Evolutionary conservation across 2,113 vertebrate species (phyloP).

Genomic region (Zootoca vivipara): DNA sequence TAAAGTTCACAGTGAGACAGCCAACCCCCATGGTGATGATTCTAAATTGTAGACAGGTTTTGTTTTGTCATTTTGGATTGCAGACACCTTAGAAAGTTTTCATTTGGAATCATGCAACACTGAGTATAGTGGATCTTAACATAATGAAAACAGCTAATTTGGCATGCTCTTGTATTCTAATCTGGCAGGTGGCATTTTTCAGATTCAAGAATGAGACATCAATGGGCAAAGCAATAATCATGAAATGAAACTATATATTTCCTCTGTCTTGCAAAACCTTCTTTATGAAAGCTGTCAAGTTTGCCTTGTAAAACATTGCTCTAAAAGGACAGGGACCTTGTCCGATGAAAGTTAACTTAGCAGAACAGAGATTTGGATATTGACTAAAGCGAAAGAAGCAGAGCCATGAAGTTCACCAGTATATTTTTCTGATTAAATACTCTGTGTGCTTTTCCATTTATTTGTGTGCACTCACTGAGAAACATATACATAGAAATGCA

Average conservation of each 20-base stretch:
- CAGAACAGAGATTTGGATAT: background rate
- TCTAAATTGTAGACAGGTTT: background rate
- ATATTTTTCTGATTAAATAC: background rate
- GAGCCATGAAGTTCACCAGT: background rate
- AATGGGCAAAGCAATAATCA: background rate
- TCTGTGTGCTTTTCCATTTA: background rate
- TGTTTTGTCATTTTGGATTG: background rate
- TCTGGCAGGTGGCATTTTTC: background rate
- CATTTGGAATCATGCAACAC: background rate
- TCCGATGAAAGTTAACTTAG: background rate
- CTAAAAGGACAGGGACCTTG: background rate
- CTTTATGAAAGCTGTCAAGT: slow-evolving; percentile 1
- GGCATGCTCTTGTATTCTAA: background rate
- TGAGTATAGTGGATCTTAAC: background rate
- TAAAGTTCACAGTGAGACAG: background rate
- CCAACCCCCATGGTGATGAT: background rate
- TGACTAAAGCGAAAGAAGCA: background rate
- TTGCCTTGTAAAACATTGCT: background rate
- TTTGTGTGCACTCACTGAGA: background rate
- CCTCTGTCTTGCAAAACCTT: background rate
- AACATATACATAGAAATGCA: background rate
- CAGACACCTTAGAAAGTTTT: background rate
- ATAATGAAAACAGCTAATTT: background rate
- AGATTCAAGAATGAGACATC: background rate
- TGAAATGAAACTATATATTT: slow-evolving; percentile 2